Conservation (phyloP, 2,888 invertebrate genomes). For the Drosophila phalerata region DNA sequence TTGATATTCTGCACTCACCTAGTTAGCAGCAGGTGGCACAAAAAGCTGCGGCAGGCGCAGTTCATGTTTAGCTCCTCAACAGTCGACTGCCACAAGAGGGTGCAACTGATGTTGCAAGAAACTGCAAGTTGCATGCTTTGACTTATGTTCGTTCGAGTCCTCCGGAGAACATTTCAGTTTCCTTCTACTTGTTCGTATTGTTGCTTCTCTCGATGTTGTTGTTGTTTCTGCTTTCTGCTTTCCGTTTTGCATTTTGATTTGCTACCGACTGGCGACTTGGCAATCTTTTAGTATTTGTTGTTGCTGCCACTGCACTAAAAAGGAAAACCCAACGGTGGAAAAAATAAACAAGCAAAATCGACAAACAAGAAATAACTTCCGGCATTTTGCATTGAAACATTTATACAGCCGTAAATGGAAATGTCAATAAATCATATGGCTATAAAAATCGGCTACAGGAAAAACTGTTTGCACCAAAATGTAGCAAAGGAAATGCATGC, state of each 20-base stretch:
- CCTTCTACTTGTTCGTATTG: conserved; percentile 19
- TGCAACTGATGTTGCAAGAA: conserved; percentile 41
- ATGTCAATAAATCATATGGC: conserved; percentile 79
- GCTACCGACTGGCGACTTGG: conserved; percentile 49
- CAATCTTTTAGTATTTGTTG: conserved; percentile 59
- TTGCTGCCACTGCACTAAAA: conserved; percentile 20
- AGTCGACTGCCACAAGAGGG: conserved; percentile 27
- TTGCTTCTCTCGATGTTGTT: conserved; percentile 25
- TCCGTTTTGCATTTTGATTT: conserved; percentile 79
- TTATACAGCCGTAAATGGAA: conserved; percentile 79
- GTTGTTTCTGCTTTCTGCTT: conserved; percentile 34
- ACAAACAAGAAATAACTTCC: conserved; percentile 80
- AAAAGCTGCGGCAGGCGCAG: conserved; percentile 13
- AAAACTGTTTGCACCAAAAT: conserved; percentile 60
- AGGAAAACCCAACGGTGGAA: conserved; percentile 8
- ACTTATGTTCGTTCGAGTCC: conserved; percentile 70
- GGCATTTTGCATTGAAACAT: conserved; percentile 79
- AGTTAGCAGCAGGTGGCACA: conserved; percentile 51
- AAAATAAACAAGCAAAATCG: conserved; percentile 39
- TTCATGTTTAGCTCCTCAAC: conserved; percentile 19
- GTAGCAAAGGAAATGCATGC: conserved; percentile 50
- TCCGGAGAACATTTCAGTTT: conserved; percentile 55
- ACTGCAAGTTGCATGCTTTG: conserved; percentile 54
- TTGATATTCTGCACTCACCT: conserved; percentile 77
- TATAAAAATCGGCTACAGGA: conserved; percentile 72